Evolutionary conservation across 2,888 invertebrate species (phyloP), one percentile per base, ranked within the genome.

Genomic region (Lasioglossum pauxillum): DNA sequence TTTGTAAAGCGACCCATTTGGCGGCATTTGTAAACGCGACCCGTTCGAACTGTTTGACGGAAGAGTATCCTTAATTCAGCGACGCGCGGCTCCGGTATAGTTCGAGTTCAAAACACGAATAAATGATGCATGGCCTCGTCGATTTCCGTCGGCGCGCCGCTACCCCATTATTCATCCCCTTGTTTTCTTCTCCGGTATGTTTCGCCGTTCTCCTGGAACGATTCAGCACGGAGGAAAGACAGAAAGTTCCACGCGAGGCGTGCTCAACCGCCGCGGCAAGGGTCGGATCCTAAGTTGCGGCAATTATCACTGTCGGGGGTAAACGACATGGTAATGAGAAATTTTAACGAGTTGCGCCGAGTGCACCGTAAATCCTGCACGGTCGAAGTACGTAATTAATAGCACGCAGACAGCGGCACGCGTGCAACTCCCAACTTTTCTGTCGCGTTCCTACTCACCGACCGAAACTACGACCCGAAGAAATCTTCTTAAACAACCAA

Each of bases 321-420:
- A 79, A 88, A 79, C 84, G 83, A 79, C 81, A 79, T 67, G 84
- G 78, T 87, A 87, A 88, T 83, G 88, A 88, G 88, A 83, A 87
- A 88, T 84, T 88, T 87, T 88, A 88, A 88, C 87, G 87, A 88
- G 88, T 84, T 80, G 80, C 44, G 69, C 57, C 78, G 80, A n/a
- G 44, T 69, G 71, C 82, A 69, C 78, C 78, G 79, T 81, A 71
- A 79, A 84, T 79, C 74, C 80, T n/a, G 44, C 75, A 31, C 71
- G 57, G 46, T 41, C 80, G 83, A 86, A 83, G 81, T 38, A 72
- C 84, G 84, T 83, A 84, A 88, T 87, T 88, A 88, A 84, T 87
- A 85, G 75, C 79, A 72, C 35, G 60, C 14, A 38, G 53, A 57
- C 31, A 46, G 31, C n/a, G 53, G 57, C 81, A 73, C 71, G 69